phyloP scores from a whole-genome alignment of 2,797 vertebrate genomes.

The Naso thynnoides region DNA sequence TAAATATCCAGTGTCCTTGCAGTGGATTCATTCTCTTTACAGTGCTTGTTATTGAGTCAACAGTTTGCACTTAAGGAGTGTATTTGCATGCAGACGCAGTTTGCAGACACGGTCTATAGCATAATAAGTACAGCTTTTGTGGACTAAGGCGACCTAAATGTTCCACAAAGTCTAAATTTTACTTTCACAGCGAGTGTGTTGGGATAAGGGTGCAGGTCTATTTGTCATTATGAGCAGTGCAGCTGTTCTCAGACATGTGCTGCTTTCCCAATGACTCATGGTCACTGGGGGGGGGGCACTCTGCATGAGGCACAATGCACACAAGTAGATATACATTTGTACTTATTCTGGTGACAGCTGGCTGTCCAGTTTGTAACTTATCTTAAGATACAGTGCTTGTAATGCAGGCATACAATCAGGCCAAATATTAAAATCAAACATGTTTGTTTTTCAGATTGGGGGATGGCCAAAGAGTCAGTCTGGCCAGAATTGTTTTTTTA shows the following conservation, averaged over 20 bases:
- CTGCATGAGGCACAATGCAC: background rate
- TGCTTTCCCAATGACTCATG: conserved; percentile 13
- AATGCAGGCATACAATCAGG: background rate
- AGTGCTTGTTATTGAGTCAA: background rate
- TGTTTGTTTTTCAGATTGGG: background rate
- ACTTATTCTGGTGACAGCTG: background rate
- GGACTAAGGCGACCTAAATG: background rate
- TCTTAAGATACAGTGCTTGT: too few species aligned
- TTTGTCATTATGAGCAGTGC: background rate
- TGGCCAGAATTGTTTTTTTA: background rate
- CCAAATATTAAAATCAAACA: background rate
- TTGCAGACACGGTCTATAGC: background rate
- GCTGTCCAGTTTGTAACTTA: too few species aligned
- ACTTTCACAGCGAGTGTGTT: background rate
- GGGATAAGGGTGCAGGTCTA: background rate
- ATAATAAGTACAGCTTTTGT: background rate
- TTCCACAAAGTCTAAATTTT: background rate
- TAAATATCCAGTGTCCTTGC: background rate
- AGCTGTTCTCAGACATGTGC: conserved; percentile 42
- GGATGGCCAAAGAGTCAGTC: background rate
- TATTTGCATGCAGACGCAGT: background rate
- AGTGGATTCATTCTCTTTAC: background rate
- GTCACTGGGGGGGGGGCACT: background rate
- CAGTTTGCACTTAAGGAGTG: background rate
- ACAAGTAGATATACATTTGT: background rate